These are phyloP conservation scores for Metopia argyrocephala DNA, from an alignment of 2,888 invertebrate species.

Conservation along the genomic window DNA sequence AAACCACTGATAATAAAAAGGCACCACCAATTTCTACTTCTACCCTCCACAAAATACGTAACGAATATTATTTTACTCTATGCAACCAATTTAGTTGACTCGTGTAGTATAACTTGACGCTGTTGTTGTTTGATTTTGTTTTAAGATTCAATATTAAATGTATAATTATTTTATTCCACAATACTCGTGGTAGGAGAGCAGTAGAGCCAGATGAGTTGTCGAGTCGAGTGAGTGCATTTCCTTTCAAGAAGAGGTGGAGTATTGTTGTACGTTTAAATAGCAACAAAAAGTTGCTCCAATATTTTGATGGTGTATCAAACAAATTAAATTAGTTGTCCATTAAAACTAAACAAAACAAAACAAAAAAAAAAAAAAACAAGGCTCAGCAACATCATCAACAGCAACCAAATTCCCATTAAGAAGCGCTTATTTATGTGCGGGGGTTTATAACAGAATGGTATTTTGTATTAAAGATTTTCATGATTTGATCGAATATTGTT, in stretches of 20 bases:
- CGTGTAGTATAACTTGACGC: constrained; percentile 3
- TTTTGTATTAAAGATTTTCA: constrained; percentile 25
- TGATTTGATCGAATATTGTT: constrained; percentile 50
- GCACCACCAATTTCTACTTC: constrained; percentile 17
- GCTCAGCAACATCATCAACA: background rate
- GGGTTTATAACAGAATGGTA: background rate
- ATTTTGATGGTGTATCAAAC: constrained; percentile 49
- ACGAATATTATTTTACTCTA: constrained; percentile 45
- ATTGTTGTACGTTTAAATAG: background rate
- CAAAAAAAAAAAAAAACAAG: no score
- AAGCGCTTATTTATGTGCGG: background rate
- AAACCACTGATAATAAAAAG: constrained; percentile 31
- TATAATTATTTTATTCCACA: constrained; percentile 60
- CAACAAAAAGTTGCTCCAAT: constrained; percentile 19
- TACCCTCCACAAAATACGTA: constrained; percentile 31
- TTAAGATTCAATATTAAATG: constrained; percentile 61
- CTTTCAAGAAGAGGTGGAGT: constrained; percentile 54
- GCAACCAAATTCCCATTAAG: constrained; percentile 26
- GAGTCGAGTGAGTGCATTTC: constrained; percentile 26
- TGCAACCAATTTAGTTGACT: constrained; percentile 15
- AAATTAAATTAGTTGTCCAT: constrained; percentile 60
- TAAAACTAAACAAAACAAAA: background rate
- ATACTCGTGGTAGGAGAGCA: constrained; percentile 28
- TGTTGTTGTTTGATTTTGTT: constrained; percentile 37
- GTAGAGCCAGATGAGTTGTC: background rate